Base-by-base conservation (phyloP, 2,888 invertebrate genomes). In the Chaetogeoica ovagalla region DNA sequence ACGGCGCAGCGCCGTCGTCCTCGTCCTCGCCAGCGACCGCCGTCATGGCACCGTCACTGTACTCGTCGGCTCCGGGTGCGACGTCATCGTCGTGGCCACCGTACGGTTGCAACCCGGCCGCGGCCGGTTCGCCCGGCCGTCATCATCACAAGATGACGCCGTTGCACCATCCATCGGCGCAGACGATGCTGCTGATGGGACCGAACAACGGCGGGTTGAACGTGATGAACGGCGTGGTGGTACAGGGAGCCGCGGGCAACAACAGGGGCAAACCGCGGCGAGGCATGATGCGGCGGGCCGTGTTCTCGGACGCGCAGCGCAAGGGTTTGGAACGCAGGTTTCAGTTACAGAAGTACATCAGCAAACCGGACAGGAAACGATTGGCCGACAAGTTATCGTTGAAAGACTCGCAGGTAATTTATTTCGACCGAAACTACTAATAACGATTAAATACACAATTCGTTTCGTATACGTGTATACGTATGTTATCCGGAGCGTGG, bases 311-410 rank as follows among this genome's bases (percentile, higher is more conserved):
- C 86, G 91, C 95, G 0, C 98, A 98, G 86, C 89, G 98, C 66
- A 96, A 97, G 84, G 98, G 98, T 0, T 89, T 98, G 83, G 98
- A 98, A 88, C 94, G 96, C 85, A 89, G 96, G 86, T 98, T 98
- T 88, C 96, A 96, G 87, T 92, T 96, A 74, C 98, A 98, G 88
- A 98, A 98, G 87, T 98, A 98, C 88, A 98, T 98, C 87, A 97
- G 96, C 86, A 98, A 98, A 86, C 98, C 98, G 0, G 98, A 98
- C 87, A 90, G 98, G 86, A 98, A 97, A 89, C 97, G 97, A 85
- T 88, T 98, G 83, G 98, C 98, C 0, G 97, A 97, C 86, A 95
- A 97, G 86, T 89, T 98, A 72, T 97, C 97, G 15, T 89, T 98
- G 17, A 98, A 98, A 86, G 98, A 98, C 85, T 97, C 97, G 83